A percentile compares a stretch with the other conserved stretches of the same genome.
phyloP scores from a whole-genome alignment of 2,797 vertebrate species.

The Microctenopoma lineatum region DNA sequence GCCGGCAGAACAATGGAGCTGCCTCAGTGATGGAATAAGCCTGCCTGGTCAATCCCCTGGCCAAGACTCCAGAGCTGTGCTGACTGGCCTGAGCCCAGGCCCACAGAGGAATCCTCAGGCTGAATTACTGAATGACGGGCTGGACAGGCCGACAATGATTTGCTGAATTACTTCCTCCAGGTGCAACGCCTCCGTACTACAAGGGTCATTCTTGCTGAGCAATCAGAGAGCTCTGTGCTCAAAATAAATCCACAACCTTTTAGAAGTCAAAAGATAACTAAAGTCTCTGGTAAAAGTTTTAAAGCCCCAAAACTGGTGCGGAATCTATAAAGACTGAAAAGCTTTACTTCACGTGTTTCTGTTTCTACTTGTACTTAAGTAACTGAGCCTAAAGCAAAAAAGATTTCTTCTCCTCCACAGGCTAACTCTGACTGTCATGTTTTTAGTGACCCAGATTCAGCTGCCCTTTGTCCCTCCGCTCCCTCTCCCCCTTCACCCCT shows the following conservation, averaged over 20 bases:
- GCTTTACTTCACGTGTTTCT: background rate
- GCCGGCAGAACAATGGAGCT: constrained; percentile 78
- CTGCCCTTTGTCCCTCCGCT: constrained; percentile 28
- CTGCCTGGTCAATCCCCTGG: constrained; percentile 47
- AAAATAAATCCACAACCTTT: background rate
- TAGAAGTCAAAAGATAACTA: too few species aligned
- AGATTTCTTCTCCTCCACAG: background rate
- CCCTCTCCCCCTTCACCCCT: constrained; percentile 59
- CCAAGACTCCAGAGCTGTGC: constrained; percentile 11
- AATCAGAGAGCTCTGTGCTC: background rate
- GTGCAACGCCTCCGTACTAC: background rate
- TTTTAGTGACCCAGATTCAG: constrained; percentile 51
- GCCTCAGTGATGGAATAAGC: constrained; percentile 78
- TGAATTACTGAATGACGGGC: background rate
- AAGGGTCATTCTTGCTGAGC: background rate
- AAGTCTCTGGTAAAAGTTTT: too few species aligned
- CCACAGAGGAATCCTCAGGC: constrained; percentile 24
- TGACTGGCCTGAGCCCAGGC: constrained; percentile 16
- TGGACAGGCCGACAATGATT: background rate
- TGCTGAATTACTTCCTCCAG: constrained; percentile 9
- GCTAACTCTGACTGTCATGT: background rate
- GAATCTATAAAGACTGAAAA: too few species aligned
- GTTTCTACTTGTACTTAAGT: too few species aligned
- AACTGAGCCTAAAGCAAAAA: background rate
- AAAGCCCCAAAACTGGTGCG: too few species aligned